phyloP scores from a whole-genome alignment of 1,140 invertebrate genomes.

The Drosophila parabipectinata region DNA sequence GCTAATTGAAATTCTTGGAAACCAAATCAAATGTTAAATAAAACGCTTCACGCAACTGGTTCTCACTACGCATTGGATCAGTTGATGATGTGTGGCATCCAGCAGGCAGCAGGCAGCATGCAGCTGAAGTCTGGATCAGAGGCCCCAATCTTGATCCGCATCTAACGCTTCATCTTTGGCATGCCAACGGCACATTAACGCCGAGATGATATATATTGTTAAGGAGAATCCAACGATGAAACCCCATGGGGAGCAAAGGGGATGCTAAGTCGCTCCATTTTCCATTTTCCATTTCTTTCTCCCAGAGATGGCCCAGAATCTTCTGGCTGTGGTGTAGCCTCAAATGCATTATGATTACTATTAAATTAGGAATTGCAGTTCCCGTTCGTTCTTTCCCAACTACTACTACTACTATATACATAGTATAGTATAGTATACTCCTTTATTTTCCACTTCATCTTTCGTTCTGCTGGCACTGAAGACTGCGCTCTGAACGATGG shows the following conservation, averaged over 20 bases:
- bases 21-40: conserved; percentile 52
- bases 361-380: conserved; percentile 65
- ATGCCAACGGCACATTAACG: conserved; percentile 38
- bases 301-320: conserved; percentile 35
- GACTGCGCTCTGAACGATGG: conserved; percentile 40
- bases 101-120: background rate
- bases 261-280: conserved; percentile 1
- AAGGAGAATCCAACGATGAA: background rate
- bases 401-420: background rate
- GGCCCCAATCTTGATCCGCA: conserved; percentile 19
- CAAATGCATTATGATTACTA: conserved; percentile 64
- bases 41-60: conserved; percentile 42
- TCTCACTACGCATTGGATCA: conserved; percentile 35
- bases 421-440: conserved; percentile 4
- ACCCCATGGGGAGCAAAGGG: background rate
- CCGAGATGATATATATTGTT: conserved; percentile 31
- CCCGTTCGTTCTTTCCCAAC: conserved; percentile 42
- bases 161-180: conserved; percentile 23
- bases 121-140: conserved; percentile 11
- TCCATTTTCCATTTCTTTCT: conserved; percentile 1
- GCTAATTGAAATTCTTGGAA: conserved; percentile 59
- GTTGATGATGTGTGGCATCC: conserved; percentile 31
- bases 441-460: conserved; percentile 36
- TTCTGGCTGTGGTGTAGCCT: conserved; percentile 10
- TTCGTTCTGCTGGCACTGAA: conserved; percentile 32